Evolutionary conservation across 2,113 vertebrate genomes (phyloP).

Genomic region (Oncorhynchus nerka): DNA sequence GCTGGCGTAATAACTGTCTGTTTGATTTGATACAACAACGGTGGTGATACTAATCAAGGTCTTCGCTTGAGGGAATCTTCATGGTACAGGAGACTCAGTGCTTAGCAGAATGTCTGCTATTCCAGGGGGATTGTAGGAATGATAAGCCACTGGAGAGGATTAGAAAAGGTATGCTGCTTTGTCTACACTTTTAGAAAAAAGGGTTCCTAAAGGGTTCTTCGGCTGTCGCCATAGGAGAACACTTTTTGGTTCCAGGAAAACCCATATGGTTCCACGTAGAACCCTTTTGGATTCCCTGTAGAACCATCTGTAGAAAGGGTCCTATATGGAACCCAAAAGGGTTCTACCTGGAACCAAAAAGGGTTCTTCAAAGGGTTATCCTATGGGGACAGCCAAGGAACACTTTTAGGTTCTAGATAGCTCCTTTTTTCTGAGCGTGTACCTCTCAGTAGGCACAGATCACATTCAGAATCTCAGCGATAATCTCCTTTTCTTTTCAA

Average conservation of each 20-base stretch:
- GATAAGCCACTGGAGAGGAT: slow-evolving; percentile 37
- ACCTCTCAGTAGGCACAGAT: slow-evolving; percentile 37
- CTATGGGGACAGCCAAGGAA: too few relatives aligned
- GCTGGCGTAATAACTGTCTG: slow-evolving; percentile 44
- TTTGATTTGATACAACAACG: background rate
- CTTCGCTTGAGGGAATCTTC: slow-evolving; percentile 54
- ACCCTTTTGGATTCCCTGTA: too few relatives aligned
- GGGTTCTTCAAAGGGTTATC: too few relatives aligned
- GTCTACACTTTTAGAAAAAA: background rate
- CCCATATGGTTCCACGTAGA: too few relatives aligned
- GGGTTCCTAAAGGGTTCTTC: too few relatives aligned
- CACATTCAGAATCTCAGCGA: slow-evolving; percentile 22
- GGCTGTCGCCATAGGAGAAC: too few relatives aligned
- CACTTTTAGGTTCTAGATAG: too few relatives aligned
- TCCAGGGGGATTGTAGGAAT: slow-evolving; percentile 39
- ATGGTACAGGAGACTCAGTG: slow-evolving; percentile 27
- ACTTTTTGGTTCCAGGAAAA: too few relatives aligned
- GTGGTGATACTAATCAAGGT: slow-evolving; percentile 33
- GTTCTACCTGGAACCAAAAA: too few relatives aligned
- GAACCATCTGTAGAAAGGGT: too few relatives aligned
- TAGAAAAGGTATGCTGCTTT: slow-evolving; percentile 38
- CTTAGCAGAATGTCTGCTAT: slow-evolving; percentile 46
- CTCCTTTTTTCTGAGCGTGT: too few relatives aligned
- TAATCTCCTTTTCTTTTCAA: slow-evolving; percentile 15
- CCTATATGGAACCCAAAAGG: too few relatives aligned